Evolutionary conservation across 2,113 vertebrate genomes (phyloP).

Genomic region (Coturnix japonica): DNA sequence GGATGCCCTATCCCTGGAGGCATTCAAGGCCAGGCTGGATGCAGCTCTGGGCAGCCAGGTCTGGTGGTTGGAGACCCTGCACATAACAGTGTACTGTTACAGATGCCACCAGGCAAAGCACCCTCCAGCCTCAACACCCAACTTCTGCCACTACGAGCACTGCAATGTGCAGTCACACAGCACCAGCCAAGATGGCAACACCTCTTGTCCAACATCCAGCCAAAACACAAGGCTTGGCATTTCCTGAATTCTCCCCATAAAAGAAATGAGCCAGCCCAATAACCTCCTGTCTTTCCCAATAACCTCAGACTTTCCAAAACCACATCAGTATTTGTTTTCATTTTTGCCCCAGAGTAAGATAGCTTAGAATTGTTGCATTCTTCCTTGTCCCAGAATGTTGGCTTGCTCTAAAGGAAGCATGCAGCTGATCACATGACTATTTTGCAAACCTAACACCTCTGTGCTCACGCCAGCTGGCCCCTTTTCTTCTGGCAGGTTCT

Average conservation of each 20-base stretch:
- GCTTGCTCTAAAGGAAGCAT: neutral
- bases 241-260: neutral
- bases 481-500: conserved; percentile 1
- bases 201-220: neutral
- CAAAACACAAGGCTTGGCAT: neutral
- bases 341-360: neutral
- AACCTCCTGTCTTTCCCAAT: neutral
- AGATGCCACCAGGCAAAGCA: neutral
- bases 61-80: no score
- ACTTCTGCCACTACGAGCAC: neutral
- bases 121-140: neutral
- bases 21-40: no score
- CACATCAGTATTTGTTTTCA: neutral
- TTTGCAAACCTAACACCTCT: conserved; percentile 6
- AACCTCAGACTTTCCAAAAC: neutral
- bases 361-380: neutral
- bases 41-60: no score
- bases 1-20: no score
- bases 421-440: neutral
- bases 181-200: neutral
- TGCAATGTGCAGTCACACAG: accelerated
- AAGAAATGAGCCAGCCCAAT: neutral
- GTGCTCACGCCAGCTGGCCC: neutral
- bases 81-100: accelerated
- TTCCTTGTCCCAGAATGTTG: neutral